Conservation (phyloP, 2,797 vertebrate genomes). For the Falco naumanni region DNA sequence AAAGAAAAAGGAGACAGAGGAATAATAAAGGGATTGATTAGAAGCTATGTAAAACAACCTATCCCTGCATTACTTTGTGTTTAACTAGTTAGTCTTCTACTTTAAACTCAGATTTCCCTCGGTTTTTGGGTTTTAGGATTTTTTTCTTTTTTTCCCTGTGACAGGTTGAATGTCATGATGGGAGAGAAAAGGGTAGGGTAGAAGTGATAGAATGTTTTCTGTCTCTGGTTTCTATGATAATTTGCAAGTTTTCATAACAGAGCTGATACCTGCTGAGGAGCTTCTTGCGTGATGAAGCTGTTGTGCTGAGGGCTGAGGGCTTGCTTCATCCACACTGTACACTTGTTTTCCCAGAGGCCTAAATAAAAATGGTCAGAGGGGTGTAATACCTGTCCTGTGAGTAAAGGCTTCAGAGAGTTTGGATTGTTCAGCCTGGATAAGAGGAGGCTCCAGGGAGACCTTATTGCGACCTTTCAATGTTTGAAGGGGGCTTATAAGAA, state of each 20-base stretch:
- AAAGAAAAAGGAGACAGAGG: background rate
- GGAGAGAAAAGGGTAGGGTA: background rate
- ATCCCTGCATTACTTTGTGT: background rate
- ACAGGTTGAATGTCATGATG: background rate
- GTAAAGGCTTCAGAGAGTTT: background rate
- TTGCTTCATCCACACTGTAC: background rate
- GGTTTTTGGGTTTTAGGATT: background rate
- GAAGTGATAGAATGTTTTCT: background rate
- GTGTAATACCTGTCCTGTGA: background rate
- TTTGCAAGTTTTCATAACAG: background rate
- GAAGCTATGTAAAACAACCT: background rate
- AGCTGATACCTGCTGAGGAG: background rate
- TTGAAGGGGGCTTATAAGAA: background rate
- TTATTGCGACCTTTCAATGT: background rate
- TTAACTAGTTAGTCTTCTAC: background rate
- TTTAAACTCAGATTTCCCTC: background rate
- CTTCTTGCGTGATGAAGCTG: background rate
- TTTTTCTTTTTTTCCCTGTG: fast-evolving
- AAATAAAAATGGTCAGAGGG: background rate
- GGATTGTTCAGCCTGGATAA: background rate
- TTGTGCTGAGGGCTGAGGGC: background rate
- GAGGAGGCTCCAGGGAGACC: background rate
- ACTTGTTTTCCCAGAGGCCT: background rate
- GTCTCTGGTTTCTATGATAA: background rate
- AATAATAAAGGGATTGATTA: background rate